phyloP scores from a whole-genome alignment of 2,113 vertebrate genomes.

The Toxotes chatareus region DNA sequence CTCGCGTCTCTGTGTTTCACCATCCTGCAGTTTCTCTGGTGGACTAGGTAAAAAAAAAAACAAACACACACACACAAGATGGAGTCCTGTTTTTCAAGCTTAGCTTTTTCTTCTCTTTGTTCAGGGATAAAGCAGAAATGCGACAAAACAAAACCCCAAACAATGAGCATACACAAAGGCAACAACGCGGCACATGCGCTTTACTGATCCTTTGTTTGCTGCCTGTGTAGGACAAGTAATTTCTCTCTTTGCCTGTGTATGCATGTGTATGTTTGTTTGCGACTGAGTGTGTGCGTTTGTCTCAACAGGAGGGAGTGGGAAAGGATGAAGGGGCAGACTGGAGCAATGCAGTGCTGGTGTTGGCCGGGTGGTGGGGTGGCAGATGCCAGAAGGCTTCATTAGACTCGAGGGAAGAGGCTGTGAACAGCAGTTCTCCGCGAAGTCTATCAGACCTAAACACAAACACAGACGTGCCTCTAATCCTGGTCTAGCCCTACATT shows the following conservation, averaged over 20 bases:
- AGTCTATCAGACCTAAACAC: slow-evolving; percentile 79
- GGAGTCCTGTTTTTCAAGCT: slow-evolving; percentile 60
- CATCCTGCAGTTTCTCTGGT: slow-evolving; percentile 57
- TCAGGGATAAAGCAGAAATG: slow-evolving; percentile 71
- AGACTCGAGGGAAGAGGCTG: slow-evolving; percentile 70
- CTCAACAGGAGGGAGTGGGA: slow-evolving; percentile 48
- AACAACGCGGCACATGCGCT: slow-evolving; percentile 59
- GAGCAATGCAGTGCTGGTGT: slow-evolving; percentile 60
- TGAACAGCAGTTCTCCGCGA: slow-evolving; percentile 72
- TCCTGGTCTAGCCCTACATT: slow-evolving; percentile 50
- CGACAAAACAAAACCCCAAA: slow-evolving; percentile 74
- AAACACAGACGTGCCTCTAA: slow-evolving; percentile 76
- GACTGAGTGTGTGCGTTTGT: slow-evolving; percentile 48
- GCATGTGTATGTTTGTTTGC: slow-evolving; percentile 53
- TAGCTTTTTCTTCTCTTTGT: slow-evolving; percentile 75
- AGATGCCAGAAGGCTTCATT: slow-evolving; percentile 81
- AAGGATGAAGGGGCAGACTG: slow-evolving; percentile 66
- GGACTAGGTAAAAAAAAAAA: slow-evolving; percentile 50
- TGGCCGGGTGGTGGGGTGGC: slow-evolving; percentile 66
- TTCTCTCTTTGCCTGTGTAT: slow-evolving; percentile 38
- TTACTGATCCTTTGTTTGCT: slow-evolving; percentile 75
- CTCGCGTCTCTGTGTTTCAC: slow-evolving; percentile 41
- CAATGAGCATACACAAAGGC: slow-evolving; percentile 72
- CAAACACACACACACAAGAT: slow-evolving; percentile 23
- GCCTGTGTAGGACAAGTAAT: slow-evolving; percentile 64